These are phyloP conservation scores for Bucorvus abyssinicus DNA, from an alignment of 2,797 vertebrate species.

Conservation along the genomic window DNA sequence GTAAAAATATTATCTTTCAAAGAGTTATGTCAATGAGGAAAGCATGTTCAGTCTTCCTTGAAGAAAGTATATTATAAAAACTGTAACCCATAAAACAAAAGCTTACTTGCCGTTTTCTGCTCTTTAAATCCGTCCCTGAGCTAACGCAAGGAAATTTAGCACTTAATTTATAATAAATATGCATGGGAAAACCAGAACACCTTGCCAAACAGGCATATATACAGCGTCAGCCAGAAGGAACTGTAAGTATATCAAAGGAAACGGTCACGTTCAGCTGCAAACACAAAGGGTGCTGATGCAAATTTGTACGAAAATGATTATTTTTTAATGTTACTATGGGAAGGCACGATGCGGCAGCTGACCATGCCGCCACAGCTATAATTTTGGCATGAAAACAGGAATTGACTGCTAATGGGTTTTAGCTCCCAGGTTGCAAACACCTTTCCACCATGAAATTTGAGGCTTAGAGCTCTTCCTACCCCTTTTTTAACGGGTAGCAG, in stretches of 20 bases:
- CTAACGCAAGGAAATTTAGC: slow-evolving; percentile 33
- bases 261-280: background rate
- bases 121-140: slow-evolving; percentile 46
- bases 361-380: background rate
- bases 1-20: slow-evolving; percentile 39
- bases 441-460: background rate
- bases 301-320: background rate
- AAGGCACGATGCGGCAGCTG: background rate
- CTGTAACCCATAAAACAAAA: slow-evolving; percentile 50
- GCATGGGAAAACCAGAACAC: background rate
- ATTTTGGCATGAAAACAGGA: background rate
- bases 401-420: background rate
- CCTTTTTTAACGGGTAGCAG: background rate
- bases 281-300: background rate
- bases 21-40: slow-evolving; percentile 17
- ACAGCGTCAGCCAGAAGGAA: background rate
- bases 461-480: background rate
- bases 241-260: background rate
- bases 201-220: background rate
- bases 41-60: slow-evolving; percentile 42
- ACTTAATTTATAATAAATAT: slow-evolving; percentile 62
- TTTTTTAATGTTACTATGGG: background rate
- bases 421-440: background rate
- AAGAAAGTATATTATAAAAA: slow-evolving; percentile 40
- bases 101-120: slow-evolving; percentile 16